Evolutionary conservation across 2,888 invertebrate genomes (phyloP), one percentile per base, ranked within the genome.

Genomic region (Laspeyria flexula): DNA sequence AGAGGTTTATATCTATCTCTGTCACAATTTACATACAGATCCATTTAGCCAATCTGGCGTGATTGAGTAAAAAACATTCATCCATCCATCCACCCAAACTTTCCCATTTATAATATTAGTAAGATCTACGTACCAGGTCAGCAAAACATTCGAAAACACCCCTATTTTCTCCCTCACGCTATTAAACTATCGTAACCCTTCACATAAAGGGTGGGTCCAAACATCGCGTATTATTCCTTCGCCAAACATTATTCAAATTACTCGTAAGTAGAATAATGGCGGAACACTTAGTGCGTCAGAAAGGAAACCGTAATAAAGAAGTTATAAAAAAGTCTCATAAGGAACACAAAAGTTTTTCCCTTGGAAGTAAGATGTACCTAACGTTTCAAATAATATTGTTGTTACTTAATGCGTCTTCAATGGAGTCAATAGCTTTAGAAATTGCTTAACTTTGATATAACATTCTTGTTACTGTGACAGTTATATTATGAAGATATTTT

Each of bases 181-280:
- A 6, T 31, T 7, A 25, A 1, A 25, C 1, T 25, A 13, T 13
- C 13, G 0, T 12, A 31, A 12, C 31, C 31, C 12, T 30, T 30
- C 30, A 9, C 30, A 5, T 1, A 30, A 3, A 30, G n/a, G 5
- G 11, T 11, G 30, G 30, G 30, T 30, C 30, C 4, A n/a, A 42
- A 34, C 59, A 63, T 53, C 53, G 53, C 59, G 31, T 52, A 39
- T 57, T 52, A 45, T 63, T 49, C 59, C 62, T 49, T 30, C 31
- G 16, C 43, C 52, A 47, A 49, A 44, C 64, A 58, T 61, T 54
- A 63, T 59, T 63, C 38, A 61, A 61, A 58, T 63, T 49, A 59
- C 41, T 45, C 43, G 23, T 57, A 57, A 60, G 60, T 60, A 38
- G 58, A 35, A 43, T 63, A 53, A 57, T 45, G 53, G 46, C 43